These are phyloP conservation scores for Drosophila pseudoobscura DNA, from an alignment of 1,140 invertebrate species.

Conservation along the genomic window DNA sequence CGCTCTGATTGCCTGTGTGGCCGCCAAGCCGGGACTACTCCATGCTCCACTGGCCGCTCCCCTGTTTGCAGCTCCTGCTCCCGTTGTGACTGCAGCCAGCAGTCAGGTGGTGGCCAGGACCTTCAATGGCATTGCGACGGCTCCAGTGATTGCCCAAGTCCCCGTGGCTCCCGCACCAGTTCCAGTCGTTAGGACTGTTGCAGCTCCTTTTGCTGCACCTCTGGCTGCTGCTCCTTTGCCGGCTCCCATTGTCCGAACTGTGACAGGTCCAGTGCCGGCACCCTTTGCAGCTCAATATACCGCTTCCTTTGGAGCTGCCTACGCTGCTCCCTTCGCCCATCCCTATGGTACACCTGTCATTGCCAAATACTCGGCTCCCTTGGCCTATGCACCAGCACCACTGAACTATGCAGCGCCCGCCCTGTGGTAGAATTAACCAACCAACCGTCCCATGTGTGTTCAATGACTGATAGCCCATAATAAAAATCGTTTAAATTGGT, in stretches of 20 bases:
- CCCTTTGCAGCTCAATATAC: constrained; percentile 11
- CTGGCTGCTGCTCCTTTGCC: constrained; percentile 26
- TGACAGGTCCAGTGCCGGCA: constrained; percentile 15
- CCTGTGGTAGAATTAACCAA: constrained; percentile 64
- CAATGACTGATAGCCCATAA: constrained; percentile 77
- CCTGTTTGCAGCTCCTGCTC: constrained; percentile 70
- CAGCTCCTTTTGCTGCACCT: constrained; percentile 43
- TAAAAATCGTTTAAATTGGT: constrained; percentile 65
- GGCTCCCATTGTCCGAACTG: constrained; percentile 22
- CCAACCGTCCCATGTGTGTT: constrained; percentile 36
- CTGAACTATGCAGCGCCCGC: constrained; percentile 58
- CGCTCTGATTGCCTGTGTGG: constrained; percentile 79
- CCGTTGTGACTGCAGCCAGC: constrained; percentile 83
- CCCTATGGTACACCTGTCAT: constrained; percentile 46
- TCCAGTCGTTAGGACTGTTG: constrained; percentile 44
- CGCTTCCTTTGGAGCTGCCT: constrained; percentile 22
- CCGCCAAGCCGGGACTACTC: constrained; percentile 76
- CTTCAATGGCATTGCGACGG: constrained; percentile 82
- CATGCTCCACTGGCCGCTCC: constrained; percentile 68
- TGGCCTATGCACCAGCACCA: constrained; percentile 61
- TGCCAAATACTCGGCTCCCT: constrained; percentile 52
- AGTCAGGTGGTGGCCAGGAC: constrained; percentile 84
- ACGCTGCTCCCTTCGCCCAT: constrained; percentile 35
- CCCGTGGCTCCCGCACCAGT: constrained; percentile 42
- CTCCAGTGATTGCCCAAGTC: constrained; percentile 62